A percentile compares a stretch with the other conserved stretches of the same genome.
phyloP scores from a whole-genome alignment of 2,888 invertebrate genomes.

The Argyresthia albistria region DNA sequence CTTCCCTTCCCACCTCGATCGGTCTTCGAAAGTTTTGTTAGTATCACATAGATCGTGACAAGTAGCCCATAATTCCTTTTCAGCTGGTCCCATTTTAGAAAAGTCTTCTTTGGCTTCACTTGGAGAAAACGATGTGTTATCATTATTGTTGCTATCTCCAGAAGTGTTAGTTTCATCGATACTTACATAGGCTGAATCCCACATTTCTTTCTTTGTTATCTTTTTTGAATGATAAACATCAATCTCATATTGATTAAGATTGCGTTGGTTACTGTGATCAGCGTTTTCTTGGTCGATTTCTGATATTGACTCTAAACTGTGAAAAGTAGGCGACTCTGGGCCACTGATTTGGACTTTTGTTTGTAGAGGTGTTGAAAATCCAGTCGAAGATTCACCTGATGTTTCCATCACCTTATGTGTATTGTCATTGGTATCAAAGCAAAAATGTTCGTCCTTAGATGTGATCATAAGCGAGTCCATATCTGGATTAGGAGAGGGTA shows the following conservation, averaged over 20 bases:
- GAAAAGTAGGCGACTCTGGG: slow-evolving; percentile 30
- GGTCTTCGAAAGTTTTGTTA: slow-evolving; percentile 25
- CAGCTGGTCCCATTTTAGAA: slow-evolving; percentile 56
- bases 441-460: slow-evolving; percentile 12
- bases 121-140: slow-evolving; percentile 28
- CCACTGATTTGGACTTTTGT: slow-evolving; percentile 16
- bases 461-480: slow-evolving; percentile 36
- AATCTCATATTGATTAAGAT: not conserved
- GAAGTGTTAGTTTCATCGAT: slow-evolving; percentile 62
- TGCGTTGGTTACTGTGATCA: not conserved
- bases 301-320: slow-evolving; percentile 40
- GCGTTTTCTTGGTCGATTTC: slow-evolving; percentile 15
- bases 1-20: slow-evolving; percentile 35
- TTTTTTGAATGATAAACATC: not conserved
- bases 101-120: slow-evolving; percentile 26
- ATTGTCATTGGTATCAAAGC: slow-evolving; percentile 6
- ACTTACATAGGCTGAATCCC: slow-evolving; percentile 70
- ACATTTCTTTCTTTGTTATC: slow-evolving; percentile 42
- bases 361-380: slow-evolving; percentile 8
- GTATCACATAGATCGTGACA: slow-evolving; percentile 28
- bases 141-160: slow-evolving; percentile 54
- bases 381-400: slow-evolving; percentile 8
- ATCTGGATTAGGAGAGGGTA: slow-evolving; percentile 38
- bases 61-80: slow-evolving; percentile 56
- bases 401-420: slow-evolving; percentile 7